A percentile compares a stretch with the other conserved stretches of the same genome.
Evolutionary conservation across 2,113 vertebrate species (phyloP).

Genomic region (Lonchura striata): DNA sequence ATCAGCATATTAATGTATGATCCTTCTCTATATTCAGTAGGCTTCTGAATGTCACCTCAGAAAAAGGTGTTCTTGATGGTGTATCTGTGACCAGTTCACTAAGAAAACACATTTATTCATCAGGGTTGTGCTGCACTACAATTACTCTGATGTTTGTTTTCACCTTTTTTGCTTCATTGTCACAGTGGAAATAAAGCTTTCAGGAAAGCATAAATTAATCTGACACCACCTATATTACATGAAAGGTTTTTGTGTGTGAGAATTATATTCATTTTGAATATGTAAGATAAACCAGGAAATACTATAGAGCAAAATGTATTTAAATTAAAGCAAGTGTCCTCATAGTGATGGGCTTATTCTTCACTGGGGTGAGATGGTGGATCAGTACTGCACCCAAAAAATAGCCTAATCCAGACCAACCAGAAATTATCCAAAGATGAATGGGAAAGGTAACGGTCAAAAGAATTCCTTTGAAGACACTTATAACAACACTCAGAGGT

Average conservation of each 20-base stretch:
- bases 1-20: background rate
- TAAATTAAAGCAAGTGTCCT: background rate
- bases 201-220: background rate
- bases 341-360: background rate
- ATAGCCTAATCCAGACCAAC: background rate
- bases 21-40: background rate
- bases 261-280: background rate
- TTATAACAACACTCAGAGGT: background rate
- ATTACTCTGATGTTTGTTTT: background rate
- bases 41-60: background rate
- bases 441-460: background rate
- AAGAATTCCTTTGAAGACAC: background rate
- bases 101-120: background rate
- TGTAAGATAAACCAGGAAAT: background rate
- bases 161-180: background rate
- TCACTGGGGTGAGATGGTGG: background rate
- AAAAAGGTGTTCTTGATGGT: background rate
- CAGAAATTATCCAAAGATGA: background rate
- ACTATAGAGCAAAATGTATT: background rate
- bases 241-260: background rate
- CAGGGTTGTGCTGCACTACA: background rate
- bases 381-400: background rate
- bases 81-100: background rate
- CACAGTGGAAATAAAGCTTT: background rate
- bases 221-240: background rate